Base-by-base conservation (phyloP, 2,888 invertebrate genomes). In the Ochropacha duplaris region DNA sequence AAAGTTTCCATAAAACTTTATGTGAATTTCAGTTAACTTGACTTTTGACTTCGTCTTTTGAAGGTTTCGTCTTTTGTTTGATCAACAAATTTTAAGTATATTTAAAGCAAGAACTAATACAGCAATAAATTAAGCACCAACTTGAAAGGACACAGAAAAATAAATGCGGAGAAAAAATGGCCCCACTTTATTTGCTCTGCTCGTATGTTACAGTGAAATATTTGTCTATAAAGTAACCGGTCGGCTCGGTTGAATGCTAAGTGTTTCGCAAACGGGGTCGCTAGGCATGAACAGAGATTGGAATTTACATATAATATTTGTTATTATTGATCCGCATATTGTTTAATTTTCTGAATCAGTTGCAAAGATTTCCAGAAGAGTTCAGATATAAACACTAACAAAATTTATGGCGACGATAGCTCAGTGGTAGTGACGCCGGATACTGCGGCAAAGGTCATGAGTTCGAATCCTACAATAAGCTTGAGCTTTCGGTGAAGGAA, bases 141-240 rank as follows among this genome's bases (percentile, higher is more conserved):
- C 71, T 81, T 77, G 77, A 76, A 76, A 74, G 67, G 65, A 73
- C 64, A 72, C 59, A 63, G 62, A 65, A 75, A 73, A 72, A 71
- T 71, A 72, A 74, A 74, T 67, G 72, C 68, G 56, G 68, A 78
- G 68, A 79, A 77, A 78, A 77, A 78, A 73, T 70, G 65, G 62
- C 67, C 26, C 57, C 63, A 69, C 66, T 74, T 78, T 83, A 79
- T 83, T 81, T 81, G 71, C 72, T 62, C 62, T 62, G 66, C 72
- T 78, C 76, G 76, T 80, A 79, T 78, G 79, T 81, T 79, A 79
- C 74, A 68, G 71, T 81, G 79, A 84, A 83, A 85, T 83, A 84
- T 85, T 82, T 81, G 79, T 80, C 80, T 84, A 81, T 84, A 84
- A 85, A 83, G 79, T 80, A 84, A 75, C 73, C 73, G 65, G 74